Evolutionary conservation across 2,888 invertebrate genomes (phyloP).

Genomic region (Zhuqinia jingwanae): DNA sequence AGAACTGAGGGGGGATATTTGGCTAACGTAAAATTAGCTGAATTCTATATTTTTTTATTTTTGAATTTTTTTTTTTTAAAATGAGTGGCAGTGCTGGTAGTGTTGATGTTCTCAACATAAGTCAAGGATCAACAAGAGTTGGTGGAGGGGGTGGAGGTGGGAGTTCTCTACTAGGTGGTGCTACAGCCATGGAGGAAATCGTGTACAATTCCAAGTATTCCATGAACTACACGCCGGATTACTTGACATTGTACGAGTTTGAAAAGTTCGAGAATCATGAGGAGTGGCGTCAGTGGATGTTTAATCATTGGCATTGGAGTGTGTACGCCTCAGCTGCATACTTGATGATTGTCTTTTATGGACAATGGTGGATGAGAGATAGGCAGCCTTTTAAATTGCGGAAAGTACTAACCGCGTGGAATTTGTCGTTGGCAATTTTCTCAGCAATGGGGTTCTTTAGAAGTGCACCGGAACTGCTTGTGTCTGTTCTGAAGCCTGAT

Average conservation of each 20-base stretch:
- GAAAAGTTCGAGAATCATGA: constrained; percentile 75
- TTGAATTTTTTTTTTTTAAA: constrained; percentile 6
- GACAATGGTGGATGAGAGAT: constrained; percentile 63
- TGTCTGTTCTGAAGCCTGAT: constrained; percentile 59
- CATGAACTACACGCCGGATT: constrained; percentile 72
- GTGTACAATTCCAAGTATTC: constrained; percentile 70
- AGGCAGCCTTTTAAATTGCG: constrained; percentile 59
- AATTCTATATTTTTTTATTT: no score
- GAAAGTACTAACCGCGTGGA: constrained; percentile 66
- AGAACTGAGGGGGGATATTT: no score
- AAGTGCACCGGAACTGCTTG: constrained; percentile 68
- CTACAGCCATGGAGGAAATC: constrained; percentile 43
- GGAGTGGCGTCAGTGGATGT: constrained; percentile 75
- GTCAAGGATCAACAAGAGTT: constrained; percentile 52
- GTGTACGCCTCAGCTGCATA: constrained; percentile 70
- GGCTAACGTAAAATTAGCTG: no score
- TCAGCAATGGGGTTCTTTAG: constrained; percentile 70
- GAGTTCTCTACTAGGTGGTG: constrained; percentile 7
- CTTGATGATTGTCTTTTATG: constrained; percentile 60
- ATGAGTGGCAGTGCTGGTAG: constrained; percentile 59
- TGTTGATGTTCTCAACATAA: constrained; percentile 60
- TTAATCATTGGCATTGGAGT: constrained; percentile 73
- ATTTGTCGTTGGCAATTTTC: constrained; percentile 68
- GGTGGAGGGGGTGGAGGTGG: constrained; percentile 33
- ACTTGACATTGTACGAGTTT: constrained; percentile 71